These are phyloP conservation scores for Herpailurus yagouaroundi DNA, from an alignment of 2,113 vertebrate species.

Conservation along the genomic window DNA sequence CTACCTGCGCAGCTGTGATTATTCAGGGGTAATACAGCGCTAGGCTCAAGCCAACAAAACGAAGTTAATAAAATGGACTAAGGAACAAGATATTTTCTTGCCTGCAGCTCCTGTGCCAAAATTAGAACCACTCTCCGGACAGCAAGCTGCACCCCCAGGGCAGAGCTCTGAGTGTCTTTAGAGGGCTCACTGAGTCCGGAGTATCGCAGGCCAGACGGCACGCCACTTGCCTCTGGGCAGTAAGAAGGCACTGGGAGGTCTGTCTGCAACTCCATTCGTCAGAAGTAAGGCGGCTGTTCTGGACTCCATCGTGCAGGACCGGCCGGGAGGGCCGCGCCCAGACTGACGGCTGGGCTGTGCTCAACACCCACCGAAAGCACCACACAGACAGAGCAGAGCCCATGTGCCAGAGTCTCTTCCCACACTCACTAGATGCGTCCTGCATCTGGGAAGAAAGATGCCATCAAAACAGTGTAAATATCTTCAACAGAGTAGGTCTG, in stretches of 20 bases:
- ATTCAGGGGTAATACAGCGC: constrained; percentile 83
- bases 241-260: not conserved
- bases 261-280: rapidly evolving
- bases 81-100: constrained; percentile 85
- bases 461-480: not conserved
- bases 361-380: not conserved
- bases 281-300: not conserved
- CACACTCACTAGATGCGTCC: not conserved
- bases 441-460: constrained; percentile 50
- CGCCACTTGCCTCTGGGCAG: rapidly evolving
- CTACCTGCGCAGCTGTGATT: constrained; percentile 87
- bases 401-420: not conserved
- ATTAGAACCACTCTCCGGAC: constrained; percentile 67
- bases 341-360: too few relatives aligned
- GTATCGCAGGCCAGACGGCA: not conserved
- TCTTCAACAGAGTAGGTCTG: not conserved
- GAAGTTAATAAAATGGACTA: constrained; percentile 86
- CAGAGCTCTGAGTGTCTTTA: not conserved
- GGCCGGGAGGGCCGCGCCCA: not conserved
- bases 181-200: not conserved
- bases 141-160: rapidly evolving
- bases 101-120: constrained; percentile 75
- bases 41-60: constrained; percentile 85
- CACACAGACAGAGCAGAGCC: not conserved
- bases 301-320: too few relatives aligned